phyloP scores from a whole-genome alignment of 1,140 invertebrate species.

The Nasonia giraulti region DNA sequence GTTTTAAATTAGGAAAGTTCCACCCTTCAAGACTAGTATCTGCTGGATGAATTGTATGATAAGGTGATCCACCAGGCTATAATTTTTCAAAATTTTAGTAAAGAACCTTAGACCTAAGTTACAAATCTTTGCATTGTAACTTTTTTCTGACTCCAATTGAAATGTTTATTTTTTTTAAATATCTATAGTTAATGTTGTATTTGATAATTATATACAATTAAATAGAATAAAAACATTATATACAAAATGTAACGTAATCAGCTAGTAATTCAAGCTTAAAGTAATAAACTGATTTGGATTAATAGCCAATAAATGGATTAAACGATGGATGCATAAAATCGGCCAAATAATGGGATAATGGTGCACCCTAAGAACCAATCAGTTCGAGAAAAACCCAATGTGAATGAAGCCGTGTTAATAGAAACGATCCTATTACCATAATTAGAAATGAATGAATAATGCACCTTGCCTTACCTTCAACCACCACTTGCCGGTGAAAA shows the following conservation, averaged over 20 bases:
- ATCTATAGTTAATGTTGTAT: not conserved
- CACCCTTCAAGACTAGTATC: slow-evolving; percentile 87
- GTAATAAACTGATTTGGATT: not conserved
- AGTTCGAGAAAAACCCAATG: slow-evolving; percentile 53
- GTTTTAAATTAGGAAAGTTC: slow-evolving; percentile 81
- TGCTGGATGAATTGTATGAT: slow-evolving; percentile 92
- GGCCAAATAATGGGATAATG: slow-evolving; percentile 42
- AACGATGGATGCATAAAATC: slow-evolving; percentile 12
- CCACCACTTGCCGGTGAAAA: slow-evolving; percentile 77
- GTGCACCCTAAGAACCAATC: slow-evolving; percentile 63
- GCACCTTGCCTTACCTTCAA: slow-evolving; percentile 76
- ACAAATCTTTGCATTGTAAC: too few relatives aligned
- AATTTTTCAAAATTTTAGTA: slow-evolving; percentile 48
- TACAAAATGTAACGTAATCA: not conserved
- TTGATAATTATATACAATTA: not conserved
- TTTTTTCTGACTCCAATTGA: too few relatives aligned
- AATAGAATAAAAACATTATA: not conserved
- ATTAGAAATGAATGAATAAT: slow-evolving; percentile 46
- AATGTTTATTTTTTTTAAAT: not conserved
- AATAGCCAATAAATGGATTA: slow-evolving; percentile 13
- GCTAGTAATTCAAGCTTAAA: slow-evolving; percentile 36
- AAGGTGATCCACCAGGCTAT: slow-evolving; percentile 86
- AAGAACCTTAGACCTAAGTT: not conserved
- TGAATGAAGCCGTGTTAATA: slow-evolving; percentile 19
- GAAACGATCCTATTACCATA: slow-evolving; percentile 44